These are phyloP conservation scores for Chloromyia formosa DNA, from an alignment of 2,888 invertebrate species.

Conservation along the genomic window DNA sequence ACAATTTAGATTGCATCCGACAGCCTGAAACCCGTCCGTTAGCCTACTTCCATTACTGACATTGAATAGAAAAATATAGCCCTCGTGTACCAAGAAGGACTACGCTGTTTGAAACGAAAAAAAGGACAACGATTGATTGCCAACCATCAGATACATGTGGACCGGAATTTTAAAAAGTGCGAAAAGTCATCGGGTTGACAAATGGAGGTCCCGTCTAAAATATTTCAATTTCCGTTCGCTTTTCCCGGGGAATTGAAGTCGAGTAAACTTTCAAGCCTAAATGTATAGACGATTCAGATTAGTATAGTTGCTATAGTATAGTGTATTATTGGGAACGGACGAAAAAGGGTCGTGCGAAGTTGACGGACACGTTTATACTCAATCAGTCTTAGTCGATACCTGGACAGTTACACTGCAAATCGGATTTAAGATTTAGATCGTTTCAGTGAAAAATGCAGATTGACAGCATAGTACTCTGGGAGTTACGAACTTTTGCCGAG, in stretches of 20 bases:
- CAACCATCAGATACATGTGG: constrained; percentile 49
- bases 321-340: no score
- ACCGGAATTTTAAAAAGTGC: constrained; percentile 49
- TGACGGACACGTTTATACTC: constrained; percentile 28
- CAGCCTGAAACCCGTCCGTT: constrained; percentile 12
- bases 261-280: not conserved
- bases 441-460: no score
- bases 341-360: not conserved
- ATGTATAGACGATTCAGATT: not conserved
- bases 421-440: no score
- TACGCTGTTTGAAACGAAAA: not conserved
- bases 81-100: not conserved
- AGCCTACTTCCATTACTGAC: not conserved
- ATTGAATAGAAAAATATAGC: not conserved
- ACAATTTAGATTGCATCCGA: constrained; percentile 47
- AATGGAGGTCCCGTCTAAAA: constrained; percentile 45
- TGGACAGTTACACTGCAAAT: not conserved
- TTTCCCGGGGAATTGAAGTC: not conserved
- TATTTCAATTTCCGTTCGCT: constrained; percentile 39
- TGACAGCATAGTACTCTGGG: no score
- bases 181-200: constrained; percentile 46
- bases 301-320: not conserved
- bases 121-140: constrained; percentile 47
- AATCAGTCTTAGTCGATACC: constrained; percentile 37
- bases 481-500: no score